Evolutionary conservation across 2,113 vertebrate genomes (phyloP).

Genomic region (Octodon degus): DNA sequence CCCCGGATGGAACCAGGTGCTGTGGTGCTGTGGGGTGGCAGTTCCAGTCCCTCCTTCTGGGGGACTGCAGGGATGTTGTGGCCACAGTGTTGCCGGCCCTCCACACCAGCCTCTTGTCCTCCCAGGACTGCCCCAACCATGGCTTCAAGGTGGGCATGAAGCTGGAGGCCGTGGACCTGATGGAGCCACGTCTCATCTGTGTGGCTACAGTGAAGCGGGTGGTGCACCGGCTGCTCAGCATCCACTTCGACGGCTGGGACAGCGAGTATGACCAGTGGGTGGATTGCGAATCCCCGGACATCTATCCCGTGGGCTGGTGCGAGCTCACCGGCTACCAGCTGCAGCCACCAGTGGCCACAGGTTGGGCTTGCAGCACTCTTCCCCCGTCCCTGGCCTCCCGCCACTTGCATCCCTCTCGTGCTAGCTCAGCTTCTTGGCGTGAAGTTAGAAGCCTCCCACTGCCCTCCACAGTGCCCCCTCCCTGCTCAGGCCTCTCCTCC

Average conservation of each 20-base stretch:
- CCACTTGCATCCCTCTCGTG: background rate
- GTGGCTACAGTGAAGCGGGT: conserved; percentile 94
- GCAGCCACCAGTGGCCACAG: conserved; percentile 92
- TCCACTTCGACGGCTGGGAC: conserved; percentile 99
- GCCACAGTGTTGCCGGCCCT: conserved; percentile 85
- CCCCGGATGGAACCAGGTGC: background rate
- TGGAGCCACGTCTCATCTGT: conserved; percentile 97
- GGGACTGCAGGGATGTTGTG: conserved; percentile 67
- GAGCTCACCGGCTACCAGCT: conserved; percentile 95
- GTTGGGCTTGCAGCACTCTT: conserved; percentile 80
- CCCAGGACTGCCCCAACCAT: conserved; percentile 93
- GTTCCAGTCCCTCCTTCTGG: conserved; percentile 82
- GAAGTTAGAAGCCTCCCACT: conserved; percentile 19
- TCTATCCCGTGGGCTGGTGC: conserved; percentile 98
- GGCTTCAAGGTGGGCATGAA: conserved; percentile 94
- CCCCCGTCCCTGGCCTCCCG: background rate
- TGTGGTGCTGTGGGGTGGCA: accelerated
- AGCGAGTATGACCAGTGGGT: conserved; percentile 98
- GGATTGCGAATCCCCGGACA: conserved; percentile 96
- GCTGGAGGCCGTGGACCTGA: conserved; percentile 97
- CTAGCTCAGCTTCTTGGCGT: conserved; percentile 7
- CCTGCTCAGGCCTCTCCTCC: background rate
- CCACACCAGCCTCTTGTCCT: background rate
- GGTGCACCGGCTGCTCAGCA: conserved; percentile 93
- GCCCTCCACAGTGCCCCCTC: background rate